Conservation (phyloP, 2,888 invertebrate species). For the Imbricaverruca yamaguchii region DNA sequence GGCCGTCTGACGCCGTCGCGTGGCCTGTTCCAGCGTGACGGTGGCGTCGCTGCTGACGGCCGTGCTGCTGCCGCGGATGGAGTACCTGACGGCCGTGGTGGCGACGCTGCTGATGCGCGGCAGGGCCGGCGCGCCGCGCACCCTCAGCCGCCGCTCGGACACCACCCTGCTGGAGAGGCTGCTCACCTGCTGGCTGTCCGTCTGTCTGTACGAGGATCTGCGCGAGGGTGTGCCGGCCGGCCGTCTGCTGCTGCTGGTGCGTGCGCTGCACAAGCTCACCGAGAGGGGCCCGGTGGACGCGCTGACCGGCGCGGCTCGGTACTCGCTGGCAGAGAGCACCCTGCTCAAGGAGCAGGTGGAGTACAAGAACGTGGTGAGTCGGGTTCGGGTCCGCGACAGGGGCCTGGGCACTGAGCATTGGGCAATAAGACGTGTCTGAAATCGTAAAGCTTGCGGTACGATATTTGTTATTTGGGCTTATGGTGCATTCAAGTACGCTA, state of each 20-base stretch:
- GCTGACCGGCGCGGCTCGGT: conserved; percentile 92
- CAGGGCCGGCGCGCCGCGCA: conserved; percentile 86
- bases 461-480: no score
- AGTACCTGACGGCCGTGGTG: conserved; percentile 93
- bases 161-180: conserved; percentile 95
- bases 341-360: conserved; percentile 85
- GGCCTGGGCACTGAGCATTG: no score
- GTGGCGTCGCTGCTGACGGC: conserved; percentile 96
- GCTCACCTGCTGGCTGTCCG: conserved; percentile 92
- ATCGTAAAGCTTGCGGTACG: no score
- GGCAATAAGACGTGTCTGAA: no score
- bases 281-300: conserved; percentile 98
- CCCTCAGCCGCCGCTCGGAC: conserved; percentile 83
- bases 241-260: conserved; percentile 70
- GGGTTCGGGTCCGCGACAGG: no score
- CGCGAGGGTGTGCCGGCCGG: conserved; percentile 87
- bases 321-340: conserved; percentile 94
- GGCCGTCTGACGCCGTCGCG: no score
- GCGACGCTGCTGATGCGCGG: conserved; percentile 83
- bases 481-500: no score
- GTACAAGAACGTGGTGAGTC: conserved; percentile 61
- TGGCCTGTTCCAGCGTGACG: conserved; percentile 54
- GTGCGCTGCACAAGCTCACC: conserved; percentile 97
- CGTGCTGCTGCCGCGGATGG: conserved; percentile 96
- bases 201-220: conserved; percentile 76